Conservation (phyloP, 2,113 vertebrate genomes). For the Mobula birostris region DNA sequence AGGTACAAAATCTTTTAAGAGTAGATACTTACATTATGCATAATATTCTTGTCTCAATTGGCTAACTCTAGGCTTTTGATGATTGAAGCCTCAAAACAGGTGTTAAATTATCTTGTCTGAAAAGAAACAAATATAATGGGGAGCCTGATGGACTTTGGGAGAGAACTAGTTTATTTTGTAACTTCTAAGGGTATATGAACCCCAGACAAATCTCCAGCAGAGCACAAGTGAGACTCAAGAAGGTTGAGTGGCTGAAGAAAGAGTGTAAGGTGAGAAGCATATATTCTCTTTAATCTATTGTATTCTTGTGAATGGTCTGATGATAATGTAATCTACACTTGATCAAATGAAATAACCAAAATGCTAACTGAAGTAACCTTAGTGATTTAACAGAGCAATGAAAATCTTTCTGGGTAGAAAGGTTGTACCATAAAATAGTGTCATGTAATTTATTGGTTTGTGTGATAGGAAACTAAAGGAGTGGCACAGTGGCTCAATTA, state of each 20-base stretch:
- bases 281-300: background rate
- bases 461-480: background rate
- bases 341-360: background rate
- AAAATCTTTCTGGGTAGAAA: background rate
- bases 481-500: too few relatives aligned
- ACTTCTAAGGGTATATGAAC: background rate
- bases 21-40: too few relatives aligned
- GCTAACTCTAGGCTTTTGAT: background rate
- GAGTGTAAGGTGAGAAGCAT: background rate
- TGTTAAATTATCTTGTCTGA: background rate
- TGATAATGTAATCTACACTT: background rate
- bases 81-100: background rate
- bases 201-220: background rate
- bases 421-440: background rate
- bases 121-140: background rate
- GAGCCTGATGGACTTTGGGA: background rate
- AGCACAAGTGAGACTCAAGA: background rate
- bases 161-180: conserved; percentile 6
- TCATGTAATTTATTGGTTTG: background rate
- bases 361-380: too few relatives aligned
- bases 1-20: background rate
- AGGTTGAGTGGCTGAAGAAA: background rate
- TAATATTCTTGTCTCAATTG: background rate
- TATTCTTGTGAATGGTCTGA: background rate
- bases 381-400: background rate